Evolutionary conservation across 2,797 vertebrate species (phyloP), one percentile per base, ranked within the genome.

Genomic region (Carcharodon carcharias): DNA sequence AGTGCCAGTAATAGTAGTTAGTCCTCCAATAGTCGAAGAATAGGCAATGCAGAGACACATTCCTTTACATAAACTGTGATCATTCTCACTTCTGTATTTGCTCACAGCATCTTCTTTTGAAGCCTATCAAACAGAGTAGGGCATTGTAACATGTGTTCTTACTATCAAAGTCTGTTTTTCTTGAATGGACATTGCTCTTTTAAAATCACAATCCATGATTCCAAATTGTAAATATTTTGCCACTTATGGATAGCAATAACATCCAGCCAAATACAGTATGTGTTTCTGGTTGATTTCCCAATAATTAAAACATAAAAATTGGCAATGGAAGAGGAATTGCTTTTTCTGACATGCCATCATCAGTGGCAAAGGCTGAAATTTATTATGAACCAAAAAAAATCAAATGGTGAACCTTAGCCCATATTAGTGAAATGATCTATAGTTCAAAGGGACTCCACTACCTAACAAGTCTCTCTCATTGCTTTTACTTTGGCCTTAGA

Each of bases 11-110:
- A 99, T 98, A 3, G 99, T 99, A 56, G 98, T 98, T 96, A 99
- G 97, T 71, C 99, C 99, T 11, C 99, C 99, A 9, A 99, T 98
- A 96, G 97, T 99, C 96, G 99, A 98, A 85, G 99, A 98, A 96
- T 99, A 99, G 96, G 99, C 98, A n/a, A 99, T 97, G 96, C 98
- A 97, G 45, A 99, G 97, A 67, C 98, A 98, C 98, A 99, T 98
- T 94, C 98, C 98, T 98, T 99, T 99, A 96, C 98, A 99, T 97
- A 99, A 97, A 98, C 98, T 98, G 96, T 97, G 98, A 96, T 98
- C 97, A 97, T 97, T 98, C 96, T 97, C 97, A 82, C 97, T 97
- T 96, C 96, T 97, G 96, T 98, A 98, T 96, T 96, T 97, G 96
- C 69, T 96, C 95, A 96, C 96, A 89, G 96, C 96, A 96, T 96